phyloP scores from a whole-genome alignment of 1,140 invertebrate genomes.

The Cylas formicarius region DNA sequence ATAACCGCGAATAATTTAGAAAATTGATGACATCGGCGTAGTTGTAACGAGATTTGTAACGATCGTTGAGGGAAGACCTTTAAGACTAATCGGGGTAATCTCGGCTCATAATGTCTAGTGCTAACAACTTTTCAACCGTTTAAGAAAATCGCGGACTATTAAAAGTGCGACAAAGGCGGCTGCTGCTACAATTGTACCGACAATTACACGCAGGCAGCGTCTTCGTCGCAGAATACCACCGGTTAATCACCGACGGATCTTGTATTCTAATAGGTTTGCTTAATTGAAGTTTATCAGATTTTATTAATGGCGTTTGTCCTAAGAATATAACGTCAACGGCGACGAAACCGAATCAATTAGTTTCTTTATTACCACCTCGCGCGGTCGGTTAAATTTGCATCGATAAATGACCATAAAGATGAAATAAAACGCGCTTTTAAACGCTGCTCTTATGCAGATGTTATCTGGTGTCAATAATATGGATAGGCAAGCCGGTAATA shows the following conservation, averaged over 20 bases:
- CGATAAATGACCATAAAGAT: not conserved
- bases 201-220: too few species aligned
- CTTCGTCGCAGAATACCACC: constrained; percentile 36
- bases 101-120: constrained; percentile 39
- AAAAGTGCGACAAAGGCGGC: constrained; percentile 39
- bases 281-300: constrained; percentile 36
- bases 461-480: too few species aligned
- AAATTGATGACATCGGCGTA: constrained; percentile 38
- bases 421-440: not conserved
- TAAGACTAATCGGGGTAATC: constrained; percentile 41
- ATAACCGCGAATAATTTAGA: constrained; percentile 32
- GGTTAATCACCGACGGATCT: constrained; percentile 38
- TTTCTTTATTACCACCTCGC: too few species aligned
- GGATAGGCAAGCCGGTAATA: too few species aligned
- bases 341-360: too few species aligned
- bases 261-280: constrained; percentile 35
- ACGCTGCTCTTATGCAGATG: too few species aligned
- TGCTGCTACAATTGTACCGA: constrained; percentile 25
- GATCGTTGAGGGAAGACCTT: constrained; percentile 38
- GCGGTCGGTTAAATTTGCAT: constrained; percentile 10
- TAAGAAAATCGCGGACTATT: constrained; percentile 41
- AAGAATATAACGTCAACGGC: too few species aligned
- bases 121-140: constrained; percentile 43
- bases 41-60: constrained; percentile 36
- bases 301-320: constrained; percentile 35